A percentile compares a stretch with the other conserved stretches of the same genome.
Conservation (phyloP, 2,113 vertebrate genomes). For the Monopterus albus region DNA sequence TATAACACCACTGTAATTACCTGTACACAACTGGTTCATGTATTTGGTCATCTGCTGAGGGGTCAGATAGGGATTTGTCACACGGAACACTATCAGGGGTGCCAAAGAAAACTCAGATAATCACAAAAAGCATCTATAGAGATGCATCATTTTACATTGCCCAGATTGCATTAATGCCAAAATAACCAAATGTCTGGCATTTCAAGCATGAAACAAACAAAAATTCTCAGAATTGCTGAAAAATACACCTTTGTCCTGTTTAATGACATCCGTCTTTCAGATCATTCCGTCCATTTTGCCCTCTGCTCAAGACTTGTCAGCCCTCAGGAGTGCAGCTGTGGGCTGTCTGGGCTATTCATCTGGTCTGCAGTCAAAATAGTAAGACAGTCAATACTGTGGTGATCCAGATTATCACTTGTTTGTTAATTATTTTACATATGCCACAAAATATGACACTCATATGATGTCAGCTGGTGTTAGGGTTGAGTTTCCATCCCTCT, state of each 20-base stretch:
- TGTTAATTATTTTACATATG: not conserved
- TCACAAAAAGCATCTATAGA: not conserved
- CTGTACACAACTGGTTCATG: too few species aligned
- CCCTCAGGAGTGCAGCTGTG: constrained; percentile 94
- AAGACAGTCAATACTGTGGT: constrained; percentile 57
- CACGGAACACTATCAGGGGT: not conserved
- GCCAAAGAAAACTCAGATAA: not conserved
- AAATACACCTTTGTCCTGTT: not conserved
- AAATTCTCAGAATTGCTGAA: not conserved
- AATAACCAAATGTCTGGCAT: not conserved
- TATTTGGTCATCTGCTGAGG: not conserved
- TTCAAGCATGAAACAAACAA: not conserved
- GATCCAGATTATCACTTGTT: not conserved
- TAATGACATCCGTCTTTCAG: constrained; percentile 66
- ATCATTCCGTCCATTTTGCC: constrained; percentile 91
- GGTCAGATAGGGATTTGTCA: not conserved
- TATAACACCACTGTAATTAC: not conserved
- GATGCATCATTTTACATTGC: not conserved
- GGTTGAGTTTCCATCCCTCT: not conserved
- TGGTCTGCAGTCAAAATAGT: constrained; percentile 94
- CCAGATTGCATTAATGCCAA: not conserved
- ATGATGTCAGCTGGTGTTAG: not conserved
- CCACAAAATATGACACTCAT: not conserved
- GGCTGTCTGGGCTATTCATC: constrained; percentile 96
- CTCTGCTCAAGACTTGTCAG: constrained; percentile 87